phyloP scores from a whole-genome alignment of 2,113 vertebrate species.

The Aythya baeri region DNA sequence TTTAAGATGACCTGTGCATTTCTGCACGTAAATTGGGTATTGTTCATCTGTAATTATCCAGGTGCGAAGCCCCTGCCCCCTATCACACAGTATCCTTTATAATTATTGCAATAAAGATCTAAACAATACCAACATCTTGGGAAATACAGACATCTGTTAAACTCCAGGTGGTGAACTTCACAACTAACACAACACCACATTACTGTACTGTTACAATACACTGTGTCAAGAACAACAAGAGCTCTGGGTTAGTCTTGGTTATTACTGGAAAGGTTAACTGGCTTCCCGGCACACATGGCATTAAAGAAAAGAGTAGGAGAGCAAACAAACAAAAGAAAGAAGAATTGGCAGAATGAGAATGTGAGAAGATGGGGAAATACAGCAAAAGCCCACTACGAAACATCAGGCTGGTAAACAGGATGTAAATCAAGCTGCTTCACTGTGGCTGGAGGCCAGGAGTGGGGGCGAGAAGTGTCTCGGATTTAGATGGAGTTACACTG shows the following conservation, averaged over 20 bases:
- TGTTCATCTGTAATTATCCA: accelerated
- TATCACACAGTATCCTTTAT: slow-evolving; percentile 18
- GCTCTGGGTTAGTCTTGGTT: slow-evolving; percentile 67
- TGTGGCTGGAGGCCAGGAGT: not conserved
- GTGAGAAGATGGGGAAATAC: slow-evolving; percentile 41
- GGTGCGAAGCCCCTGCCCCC: slow-evolving; percentile 43
- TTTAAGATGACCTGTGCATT: not conserved
- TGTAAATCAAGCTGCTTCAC: slow-evolving; percentile 72
- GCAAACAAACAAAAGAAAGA: slow-evolving; percentile 1
- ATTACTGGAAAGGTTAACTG: slow-evolving; percentile 50
- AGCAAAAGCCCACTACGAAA: slow-evolving; percentile 49
- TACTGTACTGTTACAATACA: slow-evolving; percentile 75
- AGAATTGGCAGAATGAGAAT: slow-evolving; percentile 28
- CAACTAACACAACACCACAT: slow-evolving; percentile 75
- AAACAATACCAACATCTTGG: slow-evolving; percentile 76
- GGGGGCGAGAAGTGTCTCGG: not conserved
- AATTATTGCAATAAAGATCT: slow-evolving; percentile 55
- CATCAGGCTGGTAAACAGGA: slow-evolving; percentile 19
- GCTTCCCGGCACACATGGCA: slow-evolving; percentile 38
- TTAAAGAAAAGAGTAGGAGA: slow-evolving; percentile 42
- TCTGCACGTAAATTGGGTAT: not conserved
- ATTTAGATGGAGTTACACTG: not conserved
- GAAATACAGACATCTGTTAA: slow-evolving; percentile 79
- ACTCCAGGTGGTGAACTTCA: slow-evolving; percentile 69
- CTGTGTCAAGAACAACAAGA: slow-evolving; percentile 71